A percentile compares a stretch with the other conserved stretches of the same genome.
phyloP scores from a whole-genome alignment of 2,888 invertebrate species.

The Drosophila peninsularis region DNA sequence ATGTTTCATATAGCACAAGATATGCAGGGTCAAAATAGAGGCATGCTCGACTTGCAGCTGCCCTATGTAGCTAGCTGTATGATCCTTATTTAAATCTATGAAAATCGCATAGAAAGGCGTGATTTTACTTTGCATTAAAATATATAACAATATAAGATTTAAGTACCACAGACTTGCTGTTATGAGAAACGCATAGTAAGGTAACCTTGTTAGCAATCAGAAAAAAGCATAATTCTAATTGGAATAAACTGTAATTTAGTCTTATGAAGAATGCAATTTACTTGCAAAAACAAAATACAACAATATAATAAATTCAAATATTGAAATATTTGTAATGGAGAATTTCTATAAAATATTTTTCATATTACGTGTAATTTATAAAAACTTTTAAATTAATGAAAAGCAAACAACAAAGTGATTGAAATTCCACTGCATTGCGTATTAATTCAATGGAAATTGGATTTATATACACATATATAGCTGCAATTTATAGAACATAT shows the following conservation, averaged over 20 bases:
- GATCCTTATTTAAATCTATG: not conserved
- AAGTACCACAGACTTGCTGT: too few relatives aligned
- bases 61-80: not conserved
- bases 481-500: slow-evolving; percentile 19
- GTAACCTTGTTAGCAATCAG: too few relatives aligned
- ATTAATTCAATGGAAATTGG: slow-evolving; percentile 16
- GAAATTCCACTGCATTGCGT: slow-evolving; percentile 13
- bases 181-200: too few relatives aligned
- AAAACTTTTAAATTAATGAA: slow-evolving; percentile 4
- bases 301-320: not conserved
- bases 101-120: not conserved
- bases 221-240: too few relatives aligned
- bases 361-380: not conserved
- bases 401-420: slow-evolving; percentile 1
- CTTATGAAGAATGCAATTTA: not conserved
- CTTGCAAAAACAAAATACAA: not conserved
- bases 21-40: not conserved
- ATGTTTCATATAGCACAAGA: slow-evolving; percentile 7
- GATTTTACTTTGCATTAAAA: too few relatives aligned
- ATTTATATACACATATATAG: not conserved
- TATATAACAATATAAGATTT: too few relatives aligned
- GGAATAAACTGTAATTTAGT: too few relatives aligned
- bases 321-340: not conserved
- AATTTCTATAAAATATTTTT: not conserved
- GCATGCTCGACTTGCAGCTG: not conserved